phyloP scores from a whole-genome alignment of 2,888 invertebrate species.

The Willowsia nigromaculata region DNA sequence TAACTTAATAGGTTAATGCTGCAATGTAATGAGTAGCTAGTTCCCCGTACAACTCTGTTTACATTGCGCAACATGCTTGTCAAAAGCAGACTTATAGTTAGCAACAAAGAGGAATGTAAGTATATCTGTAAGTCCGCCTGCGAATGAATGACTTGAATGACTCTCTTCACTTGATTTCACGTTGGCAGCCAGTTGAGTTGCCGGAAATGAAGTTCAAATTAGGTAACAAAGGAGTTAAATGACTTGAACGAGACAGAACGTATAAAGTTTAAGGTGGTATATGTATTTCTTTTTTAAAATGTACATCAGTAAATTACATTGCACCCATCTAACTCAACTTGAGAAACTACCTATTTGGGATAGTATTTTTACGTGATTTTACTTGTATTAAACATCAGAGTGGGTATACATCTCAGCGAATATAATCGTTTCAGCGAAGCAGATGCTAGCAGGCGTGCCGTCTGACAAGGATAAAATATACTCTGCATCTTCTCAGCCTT shows the following conservation, averaged over 20 bases:
- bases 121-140: not conserved
- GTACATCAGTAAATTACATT: not conserved
- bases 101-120: not conserved
- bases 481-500: not conserved
- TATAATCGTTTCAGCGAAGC: not conserved
- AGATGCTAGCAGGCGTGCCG: conserved; percentile 15
- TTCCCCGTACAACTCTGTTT: not conserved
- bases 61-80: not conserved
- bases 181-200: not conserved
- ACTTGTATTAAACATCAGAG: not conserved
- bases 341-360: not conserved
- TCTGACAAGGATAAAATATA: not conserved
- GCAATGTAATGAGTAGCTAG: not conserved
- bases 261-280: not conserved
- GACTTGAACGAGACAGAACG: not conserved
- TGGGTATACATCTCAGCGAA: not conserved
- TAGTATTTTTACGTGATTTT: not conserved
- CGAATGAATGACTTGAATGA: not conserved
- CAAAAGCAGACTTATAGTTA: not conserved
- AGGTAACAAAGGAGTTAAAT: conserved; percentile 5
- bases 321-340: not conserved
- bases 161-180: not conserved
- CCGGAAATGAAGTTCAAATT: conserved; percentile 23
- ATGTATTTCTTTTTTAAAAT: not conserved
- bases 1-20: not conserved